Evolutionary conservation across 2,113 vertebrate species (phyloP).

Genomic region (Spilogale gracilis): DNA sequence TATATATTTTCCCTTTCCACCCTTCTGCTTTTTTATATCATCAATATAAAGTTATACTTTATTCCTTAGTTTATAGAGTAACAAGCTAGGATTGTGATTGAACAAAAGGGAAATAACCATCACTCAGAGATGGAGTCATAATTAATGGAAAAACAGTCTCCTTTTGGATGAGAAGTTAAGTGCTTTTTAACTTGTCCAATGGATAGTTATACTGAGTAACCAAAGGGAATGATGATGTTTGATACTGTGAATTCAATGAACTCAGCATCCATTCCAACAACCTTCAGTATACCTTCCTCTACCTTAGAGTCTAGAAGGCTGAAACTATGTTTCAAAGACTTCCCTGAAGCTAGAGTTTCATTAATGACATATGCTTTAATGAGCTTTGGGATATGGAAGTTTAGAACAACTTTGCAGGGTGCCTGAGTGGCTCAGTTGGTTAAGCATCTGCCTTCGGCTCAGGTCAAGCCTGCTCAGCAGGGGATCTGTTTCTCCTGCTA

Average conservation of each 20-base stretch:
- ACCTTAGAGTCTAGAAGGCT: neutral
- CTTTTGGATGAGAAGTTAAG: conserved; percentile 21
- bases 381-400: neutral
- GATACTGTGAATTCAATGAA: neutral
- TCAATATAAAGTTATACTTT: neutral
- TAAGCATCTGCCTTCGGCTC: too few species aligned
- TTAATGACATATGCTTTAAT: neutral
- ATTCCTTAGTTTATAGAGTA: neutral
- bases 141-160: neutral
- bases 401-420: neutral
- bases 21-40: neutral
- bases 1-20: neutral
- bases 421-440: too few species aligned
- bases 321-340: neutral
- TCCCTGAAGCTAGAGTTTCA: neutral
- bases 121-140: neutral
- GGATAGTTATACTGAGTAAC: neutral
- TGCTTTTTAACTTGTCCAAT: neutral
- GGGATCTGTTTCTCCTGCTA: neutral
- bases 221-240: neutral
- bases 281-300: neutral
- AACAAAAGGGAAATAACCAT: neutral
- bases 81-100: neutral
- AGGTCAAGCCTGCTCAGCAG: neutral
- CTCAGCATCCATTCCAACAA: neutral